phyloP scores from a whole-genome alignment of 2,888 invertebrate species.

The Amphipoea lucens region DNA sequence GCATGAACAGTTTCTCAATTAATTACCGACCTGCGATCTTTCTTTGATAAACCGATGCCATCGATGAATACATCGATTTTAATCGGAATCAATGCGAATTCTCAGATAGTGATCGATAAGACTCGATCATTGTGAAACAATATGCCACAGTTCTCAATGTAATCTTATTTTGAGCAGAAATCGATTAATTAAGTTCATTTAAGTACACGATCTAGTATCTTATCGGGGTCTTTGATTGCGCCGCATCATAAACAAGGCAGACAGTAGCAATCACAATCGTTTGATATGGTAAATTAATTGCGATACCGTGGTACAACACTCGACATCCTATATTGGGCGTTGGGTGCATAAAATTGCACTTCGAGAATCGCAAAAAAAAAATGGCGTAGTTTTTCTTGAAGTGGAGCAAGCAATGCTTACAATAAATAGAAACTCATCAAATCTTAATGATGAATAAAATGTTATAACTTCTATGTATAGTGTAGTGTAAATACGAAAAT shows the following conservation, averaged over 20 bases:
- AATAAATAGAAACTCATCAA: not conserved
- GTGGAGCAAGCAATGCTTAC: not conserved
- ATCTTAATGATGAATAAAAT: not conserved
- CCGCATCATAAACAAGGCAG: constrained; percentile 74
- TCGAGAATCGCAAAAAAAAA: not conserved
- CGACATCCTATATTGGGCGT: constrained; percentile 66
- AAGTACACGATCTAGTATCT: constrained; percentile 60
- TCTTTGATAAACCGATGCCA: constrained; percentile 50
- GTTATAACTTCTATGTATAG: not conserved
- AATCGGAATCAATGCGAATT: constrained; percentile 63
- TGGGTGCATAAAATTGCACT: constrained; percentile 60
- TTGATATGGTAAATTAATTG: constrained; percentile 72
- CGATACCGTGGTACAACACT: constrained; percentile 65
- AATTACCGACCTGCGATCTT: constrained; percentile 44
- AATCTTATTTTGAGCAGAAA: constrained; percentile 62
- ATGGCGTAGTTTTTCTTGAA: not conserved
- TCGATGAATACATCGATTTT: constrained; percentile 52
- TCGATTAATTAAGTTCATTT: constrained; percentile 67
- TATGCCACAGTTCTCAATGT: constrained; percentile 64
- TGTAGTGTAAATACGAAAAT: not conserved
- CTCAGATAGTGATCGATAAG: constrained; percentile 59
- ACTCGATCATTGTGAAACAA: constrained; percentile 58
- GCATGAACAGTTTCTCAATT: constrained; percentile 22
- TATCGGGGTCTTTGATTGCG: constrained; percentile 69
- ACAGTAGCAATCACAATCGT: constrained; percentile 69